Evolutionary conservation across 2,888 invertebrate genomes (phyloP).

Genomic region (Protodeltote pygarga): DNA sequence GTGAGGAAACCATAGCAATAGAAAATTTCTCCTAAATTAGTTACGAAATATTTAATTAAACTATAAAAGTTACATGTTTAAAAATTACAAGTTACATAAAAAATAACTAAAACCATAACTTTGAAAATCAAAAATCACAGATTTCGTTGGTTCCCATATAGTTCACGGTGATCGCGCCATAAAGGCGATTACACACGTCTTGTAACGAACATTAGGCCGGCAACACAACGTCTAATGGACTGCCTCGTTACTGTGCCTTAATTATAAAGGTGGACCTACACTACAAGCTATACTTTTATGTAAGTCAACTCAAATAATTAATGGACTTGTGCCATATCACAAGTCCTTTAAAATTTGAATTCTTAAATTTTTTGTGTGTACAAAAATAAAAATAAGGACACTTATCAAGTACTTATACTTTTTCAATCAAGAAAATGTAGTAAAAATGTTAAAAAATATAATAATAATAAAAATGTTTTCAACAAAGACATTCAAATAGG

Average conservation of each 20-base stretch:
- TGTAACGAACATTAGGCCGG: constrained; percentile 64
- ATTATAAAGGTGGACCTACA: constrained; percentile 69
- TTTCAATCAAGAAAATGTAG: too few relatives aligned
- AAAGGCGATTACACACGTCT: constrained; percentile 63
- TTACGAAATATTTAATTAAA: too few relatives aligned
- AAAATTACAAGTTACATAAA: constrained; percentile 2
- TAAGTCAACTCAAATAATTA: neutral
- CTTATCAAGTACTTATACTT: too few relatives aligned
- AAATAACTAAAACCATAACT: constrained; percentile 26
- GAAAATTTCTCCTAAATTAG: too few relatives aligned
- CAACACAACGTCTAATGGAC: constrained; percentile 67
- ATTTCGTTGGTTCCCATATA: constrained; percentile 43
- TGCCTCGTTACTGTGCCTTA: constrained; percentile 67
- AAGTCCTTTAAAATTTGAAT: too few relatives aligned
- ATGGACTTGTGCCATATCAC: too few relatives aligned
- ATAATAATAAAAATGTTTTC: too few relatives aligned
- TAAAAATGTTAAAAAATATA: too few relatives aligned
- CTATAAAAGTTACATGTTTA: neutral
- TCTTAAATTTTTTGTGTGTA: too few relatives aligned
- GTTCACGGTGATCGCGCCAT: constrained; percentile 49
- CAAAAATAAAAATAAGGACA: too few relatives aligned
- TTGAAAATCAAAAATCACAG: constrained; percentile 25
- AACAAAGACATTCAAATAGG: too few relatives aligned
- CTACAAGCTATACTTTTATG: constrained; percentile 17
- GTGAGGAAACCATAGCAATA: too few relatives aligned